Conservation (phyloP, 2,797 vertebrate genomes). For the Zalophus californianus region DNA sequence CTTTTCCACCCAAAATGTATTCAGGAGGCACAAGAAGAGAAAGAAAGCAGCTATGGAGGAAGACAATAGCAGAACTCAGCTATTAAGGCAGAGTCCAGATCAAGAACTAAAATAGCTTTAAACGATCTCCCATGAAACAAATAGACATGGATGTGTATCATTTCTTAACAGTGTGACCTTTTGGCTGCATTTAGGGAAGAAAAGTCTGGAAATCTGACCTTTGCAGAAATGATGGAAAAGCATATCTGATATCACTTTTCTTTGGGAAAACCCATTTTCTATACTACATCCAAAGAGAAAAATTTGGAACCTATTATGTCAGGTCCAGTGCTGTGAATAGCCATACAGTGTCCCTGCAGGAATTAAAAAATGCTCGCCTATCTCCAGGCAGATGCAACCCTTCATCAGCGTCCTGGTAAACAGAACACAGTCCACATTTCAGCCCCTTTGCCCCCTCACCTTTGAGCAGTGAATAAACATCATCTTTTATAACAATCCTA, state of each 20-base stretch:
- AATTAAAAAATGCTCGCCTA: background rate
- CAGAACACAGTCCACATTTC: background rate
- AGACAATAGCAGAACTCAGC: background rate
- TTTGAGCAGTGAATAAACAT: background rate
- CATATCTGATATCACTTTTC: background rate
- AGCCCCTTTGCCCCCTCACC: background rate
- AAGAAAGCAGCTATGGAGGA: background rate
- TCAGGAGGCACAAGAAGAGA: background rate
- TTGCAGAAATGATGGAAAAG: slow-evolving; percentile 22
- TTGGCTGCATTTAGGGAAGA: background rate
- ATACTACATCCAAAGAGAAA: background rate
- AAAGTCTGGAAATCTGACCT: background rate
- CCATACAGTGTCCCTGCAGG: background rate
- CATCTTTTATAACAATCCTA: background rate
- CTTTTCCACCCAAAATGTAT: background rate
- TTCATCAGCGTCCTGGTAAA: background rate
- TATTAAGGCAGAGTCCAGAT: background rate
- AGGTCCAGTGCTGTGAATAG: background rate
- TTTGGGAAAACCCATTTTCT: background rate
- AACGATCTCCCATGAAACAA: background rate
- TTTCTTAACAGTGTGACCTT: background rate
- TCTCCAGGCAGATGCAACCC: background rate
- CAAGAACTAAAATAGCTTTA: background rate
- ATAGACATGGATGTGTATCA: background rate
- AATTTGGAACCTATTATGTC: background rate